Percentiles rank a stretch among this genome's conserved stretches.
These are phyloP conservation scores for Micronycteris hirsuta DNA, from an alignment of 2,113 vertebrate species.

Conservation along the genomic window DNA sequence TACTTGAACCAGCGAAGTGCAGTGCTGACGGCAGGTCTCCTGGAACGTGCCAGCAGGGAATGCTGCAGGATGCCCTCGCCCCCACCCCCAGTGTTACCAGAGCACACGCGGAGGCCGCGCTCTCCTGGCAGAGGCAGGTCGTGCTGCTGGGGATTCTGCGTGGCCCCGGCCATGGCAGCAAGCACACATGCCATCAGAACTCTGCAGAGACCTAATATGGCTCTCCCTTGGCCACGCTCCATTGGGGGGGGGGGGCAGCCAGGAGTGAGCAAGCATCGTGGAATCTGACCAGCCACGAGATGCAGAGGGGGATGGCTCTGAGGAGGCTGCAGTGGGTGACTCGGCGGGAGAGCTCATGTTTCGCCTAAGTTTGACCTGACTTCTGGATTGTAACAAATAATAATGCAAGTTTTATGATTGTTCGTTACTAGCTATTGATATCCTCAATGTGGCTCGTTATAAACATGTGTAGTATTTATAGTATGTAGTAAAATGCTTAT, in stretches of 20 bases:
- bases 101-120: not conserved
- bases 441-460: not conserved
- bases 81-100: not conserved
- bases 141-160: not conserved
- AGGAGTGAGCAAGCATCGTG: not conserved
- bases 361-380: not conserved
- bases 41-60: not conserved
- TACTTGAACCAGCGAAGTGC: not conserved
- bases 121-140: not conserved
- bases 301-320: not conserved
- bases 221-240: not conserved
- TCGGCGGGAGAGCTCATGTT: not conserved
- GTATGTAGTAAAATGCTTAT: not conserved
- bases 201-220: not conserved
- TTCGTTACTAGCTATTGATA: not conserved
- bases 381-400: conserved; percentile 14
- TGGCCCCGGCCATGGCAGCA: not conserved
- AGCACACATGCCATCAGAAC: not conserved
- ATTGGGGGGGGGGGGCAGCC: not conserved
- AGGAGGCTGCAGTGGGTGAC: not conserved
- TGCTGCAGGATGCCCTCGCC: not conserved
- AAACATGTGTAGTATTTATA: not conserved
- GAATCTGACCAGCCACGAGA: not conserved
- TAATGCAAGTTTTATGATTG: not conserved
- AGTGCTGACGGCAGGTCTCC: not conserved